Percentiles rank a stretch among this genome's conserved stretches.
phyloP scores from a whole-genome alignment of 2,113 vertebrate genomes.

The Hippocampus abdominalis region DNA sequence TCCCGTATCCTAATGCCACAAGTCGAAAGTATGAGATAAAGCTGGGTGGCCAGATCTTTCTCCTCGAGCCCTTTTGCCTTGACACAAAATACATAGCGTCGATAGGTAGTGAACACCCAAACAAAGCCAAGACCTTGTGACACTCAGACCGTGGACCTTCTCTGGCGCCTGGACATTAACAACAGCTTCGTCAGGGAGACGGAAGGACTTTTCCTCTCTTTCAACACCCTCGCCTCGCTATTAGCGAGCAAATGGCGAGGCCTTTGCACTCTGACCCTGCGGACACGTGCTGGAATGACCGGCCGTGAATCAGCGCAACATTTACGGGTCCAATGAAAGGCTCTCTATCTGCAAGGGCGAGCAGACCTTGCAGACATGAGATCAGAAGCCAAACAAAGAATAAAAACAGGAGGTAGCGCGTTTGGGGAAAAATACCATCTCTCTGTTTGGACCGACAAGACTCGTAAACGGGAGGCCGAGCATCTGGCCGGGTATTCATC shows the following conservation, averaged over 20 bases:
- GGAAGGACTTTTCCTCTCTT: slow-evolving; percentile 68
- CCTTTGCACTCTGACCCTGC: slow-evolving; percentile 44
- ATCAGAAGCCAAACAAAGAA: slow-evolving; percentile 25
- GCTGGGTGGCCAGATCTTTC: not conserved
- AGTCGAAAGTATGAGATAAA: slow-evolving; percentile 11
- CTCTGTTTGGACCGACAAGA: slow-evolving; percentile 74
- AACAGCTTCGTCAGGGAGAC: slow-evolving; percentile 31
- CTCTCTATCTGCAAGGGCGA: slow-evolving; percentile 81
- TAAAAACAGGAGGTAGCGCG: slow-evolving; percentile 10
- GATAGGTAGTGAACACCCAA: slow-evolving; percentile 44
- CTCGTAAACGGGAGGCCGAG: slow-evolving; percentile 70
- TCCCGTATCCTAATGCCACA: slow-evolving; percentile 33
- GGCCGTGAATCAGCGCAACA: slow-evolving; percentile 81
- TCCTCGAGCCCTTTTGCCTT: slow-evolving; percentile 17
- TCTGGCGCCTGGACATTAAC: slow-evolving; percentile 33
- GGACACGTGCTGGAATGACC: slow-evolving; percentile 70
- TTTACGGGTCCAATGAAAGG: slow-evolving; percentile 85
- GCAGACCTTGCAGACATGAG: slow-evolving; percentile 73
- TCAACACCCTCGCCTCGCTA: slow-evolving; percentile 49
- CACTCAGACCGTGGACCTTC: slow-evolving; percentile 16
- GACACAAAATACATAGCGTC: slow-evolving; percentile 16
- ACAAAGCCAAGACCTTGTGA: slow-evolving; percentile 13
- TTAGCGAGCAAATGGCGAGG: slow-evolving; percentile 73
- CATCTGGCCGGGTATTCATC: slow-evolving; percentile 70
- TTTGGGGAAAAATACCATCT: slow-evolving; percentile 13